Evolutionary conservation across 2,113 vertebrate genomes (phyloP), one percentile per base, ranked within the genome.

Genomic region (Notarius lentiginosus): DNA sequence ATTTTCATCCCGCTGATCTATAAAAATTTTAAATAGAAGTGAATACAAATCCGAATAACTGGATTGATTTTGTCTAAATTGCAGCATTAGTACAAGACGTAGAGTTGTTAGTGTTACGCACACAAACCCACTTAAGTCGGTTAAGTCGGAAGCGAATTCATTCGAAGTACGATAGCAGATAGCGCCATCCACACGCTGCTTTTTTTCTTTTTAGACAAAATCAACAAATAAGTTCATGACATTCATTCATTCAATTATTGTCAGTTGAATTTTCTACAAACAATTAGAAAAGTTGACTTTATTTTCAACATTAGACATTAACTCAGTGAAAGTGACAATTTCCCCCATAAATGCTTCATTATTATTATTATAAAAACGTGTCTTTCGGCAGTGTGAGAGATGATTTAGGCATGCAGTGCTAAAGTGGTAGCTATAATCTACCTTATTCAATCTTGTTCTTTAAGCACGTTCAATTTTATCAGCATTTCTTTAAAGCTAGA

Each of bases 141-240:
- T 58, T 58, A 47, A 34, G 18, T 22, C 15, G 8, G 17, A 34
- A 61, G 58, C 34, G 20, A 10, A 73, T n/a, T 14, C 34, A n/a
- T 85, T 12, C 30, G 12, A 82, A 11, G 68, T 70, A 41, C 41
- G 15, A 82, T 24, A 61, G 49, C 55, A 72, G 15, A 82, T 20
- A 61, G 49, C 55, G 63, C 55, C 49, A n/a, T 73, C 20, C 34
- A 80, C n/a, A 80, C 7, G 34, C 34, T 82, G 5, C 82, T 65
- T 41, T 41, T 41, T 41, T 30, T n/a, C n/a, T 22, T 63, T 86
- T 63, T 81, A 79, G 18, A 84, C 51, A 76, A 79, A 82, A 87
- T 12, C 20, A n/a, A 68, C 49, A 27, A 47, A 18, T 24, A 51
- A 47, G n/a, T 14, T 0, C 24, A 49, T 51, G 10, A 18, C 55